Evolutionary conservation across 2,797 vertebrate species (phyloP).

Genomic region (Sandelia bainsii): DNA sequence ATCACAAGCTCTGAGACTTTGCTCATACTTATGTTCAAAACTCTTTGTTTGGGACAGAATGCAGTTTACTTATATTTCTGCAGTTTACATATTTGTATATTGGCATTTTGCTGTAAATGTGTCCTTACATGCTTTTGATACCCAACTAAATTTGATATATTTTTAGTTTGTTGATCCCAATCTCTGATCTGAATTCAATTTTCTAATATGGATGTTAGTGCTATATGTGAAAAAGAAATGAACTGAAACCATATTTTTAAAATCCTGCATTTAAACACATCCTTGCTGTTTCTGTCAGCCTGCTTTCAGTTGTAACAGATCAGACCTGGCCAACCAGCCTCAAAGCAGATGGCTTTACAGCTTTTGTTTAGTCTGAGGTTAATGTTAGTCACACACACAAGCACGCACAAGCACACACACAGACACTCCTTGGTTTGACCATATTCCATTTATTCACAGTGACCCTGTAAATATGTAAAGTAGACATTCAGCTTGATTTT

Average conservation of each 20-base stretch:
- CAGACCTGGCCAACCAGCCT: conserved; percentile 59
- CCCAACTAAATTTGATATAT: background rate
- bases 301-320: conserved; percentile 69
- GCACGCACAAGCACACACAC: conserved; percentile 23
- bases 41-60: background rate
- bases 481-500: conserved; percentile 21
- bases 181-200: conserved; percentile 15
- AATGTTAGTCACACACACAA: conserved; percentile 74
- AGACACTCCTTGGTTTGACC: background rate
- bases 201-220: conserved; percentile 1
- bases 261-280: conserved; percentile 34
- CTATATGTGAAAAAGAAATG: conserved; percentile 10
- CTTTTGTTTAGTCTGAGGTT: conserved; percentile 83
- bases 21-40: background rate
- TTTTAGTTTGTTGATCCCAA: background rate
- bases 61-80: background rate
- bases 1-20: background rate
- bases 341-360: conserved; percentile 75
- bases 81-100: conserved; percentile 9
- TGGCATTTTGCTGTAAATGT: background rate
- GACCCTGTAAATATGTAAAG: conserved; percentile 53
- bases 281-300: conserved; percentile 56
- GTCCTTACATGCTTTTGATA: background rate
- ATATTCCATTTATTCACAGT: conserved; percentile 45
- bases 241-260: conserved; percentile 10